Percentiles rank a stretch among this genome's conserved stretches.
phyloP scores from a whole-genome alignment of 2,888 invertebrate species.

The Creontiades dilutus region DNA sequence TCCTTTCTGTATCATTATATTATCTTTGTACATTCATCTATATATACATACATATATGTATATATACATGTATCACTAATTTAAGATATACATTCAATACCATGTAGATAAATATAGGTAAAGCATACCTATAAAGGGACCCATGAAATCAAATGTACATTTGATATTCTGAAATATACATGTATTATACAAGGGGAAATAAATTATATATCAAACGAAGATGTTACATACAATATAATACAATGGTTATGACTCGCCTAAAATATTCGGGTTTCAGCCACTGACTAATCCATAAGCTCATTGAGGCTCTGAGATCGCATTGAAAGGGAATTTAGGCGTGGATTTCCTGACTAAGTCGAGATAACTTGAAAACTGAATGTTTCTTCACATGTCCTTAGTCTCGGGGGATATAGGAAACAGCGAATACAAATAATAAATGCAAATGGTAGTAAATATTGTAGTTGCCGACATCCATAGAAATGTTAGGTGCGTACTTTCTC shows the following conservation, averaged over 20 bases:
- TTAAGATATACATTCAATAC: no score
- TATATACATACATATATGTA: not conserved
- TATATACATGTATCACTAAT: no score
- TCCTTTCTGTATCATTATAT: not conserved
- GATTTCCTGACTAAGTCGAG: not conserved
- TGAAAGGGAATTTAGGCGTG: not conserved
- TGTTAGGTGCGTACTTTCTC: no score
- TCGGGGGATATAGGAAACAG: no score
- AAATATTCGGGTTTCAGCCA: not conserved
- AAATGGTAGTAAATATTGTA: no score
- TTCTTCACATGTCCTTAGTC: no score
- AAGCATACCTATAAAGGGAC: no score
- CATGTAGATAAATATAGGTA: no score
- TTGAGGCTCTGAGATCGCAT: not conserved
- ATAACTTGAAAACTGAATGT: no score
- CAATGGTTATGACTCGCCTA: not conserved
- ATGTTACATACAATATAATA: conserved; percentile 62
- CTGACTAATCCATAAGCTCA: not conserved
- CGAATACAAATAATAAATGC: no score
- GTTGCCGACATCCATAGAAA: no score
- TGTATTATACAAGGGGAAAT: conserved; percentile 42
- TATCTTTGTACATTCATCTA: not conserved
- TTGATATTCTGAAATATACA: conserved; percentile 16
- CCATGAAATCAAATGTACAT: no score
- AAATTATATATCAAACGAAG: conserved; percentile 43